These are phyloP conservation scores for Hipposideros armiger DNA, from an alignment of 2,113 vertebrate species.

Conservation along the genomic window DNA sequence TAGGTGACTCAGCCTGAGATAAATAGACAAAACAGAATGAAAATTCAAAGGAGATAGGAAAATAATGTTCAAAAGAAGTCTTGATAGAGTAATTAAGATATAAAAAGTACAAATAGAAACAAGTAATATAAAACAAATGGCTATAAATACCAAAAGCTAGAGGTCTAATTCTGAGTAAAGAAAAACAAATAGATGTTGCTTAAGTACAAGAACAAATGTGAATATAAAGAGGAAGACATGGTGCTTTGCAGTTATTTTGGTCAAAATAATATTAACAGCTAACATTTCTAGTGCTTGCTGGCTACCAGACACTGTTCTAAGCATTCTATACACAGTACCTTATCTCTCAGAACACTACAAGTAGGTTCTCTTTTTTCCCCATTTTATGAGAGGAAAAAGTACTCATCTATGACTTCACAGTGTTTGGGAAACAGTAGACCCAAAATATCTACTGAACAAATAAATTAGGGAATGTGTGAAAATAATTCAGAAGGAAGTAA, in stretches of 20 bases:
- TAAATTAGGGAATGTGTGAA: neutral
- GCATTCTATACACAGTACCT: neutral
- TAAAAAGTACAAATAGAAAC: neutral
- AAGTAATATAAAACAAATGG: neutral
- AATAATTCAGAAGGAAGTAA: neutral
- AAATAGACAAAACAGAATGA: neutral
- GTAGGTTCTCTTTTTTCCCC: neutral
- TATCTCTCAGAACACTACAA: neutral
- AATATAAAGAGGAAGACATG: neutral
- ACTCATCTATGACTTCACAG: neutral
- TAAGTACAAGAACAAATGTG: neutral
- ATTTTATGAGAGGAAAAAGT: neutral
- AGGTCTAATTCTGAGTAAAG: neutral
- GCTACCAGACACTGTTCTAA: neutral
- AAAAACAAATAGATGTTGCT: neutral
- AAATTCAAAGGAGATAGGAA: neutral
- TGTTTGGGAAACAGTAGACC: neutral
- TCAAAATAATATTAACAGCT: neutral
- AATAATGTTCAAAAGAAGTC: constrained; percentile 4
- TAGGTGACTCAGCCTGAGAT: neutral
- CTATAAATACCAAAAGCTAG: neutral
- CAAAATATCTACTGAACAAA: neutral
- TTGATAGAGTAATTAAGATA: neutral
- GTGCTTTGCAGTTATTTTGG: neutral
- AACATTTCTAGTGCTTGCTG: neutral